phyloP scores from a whole-genome alignment of 2,888 invertebrate genomes.

The Gandaritis pyraliata region DNA sequence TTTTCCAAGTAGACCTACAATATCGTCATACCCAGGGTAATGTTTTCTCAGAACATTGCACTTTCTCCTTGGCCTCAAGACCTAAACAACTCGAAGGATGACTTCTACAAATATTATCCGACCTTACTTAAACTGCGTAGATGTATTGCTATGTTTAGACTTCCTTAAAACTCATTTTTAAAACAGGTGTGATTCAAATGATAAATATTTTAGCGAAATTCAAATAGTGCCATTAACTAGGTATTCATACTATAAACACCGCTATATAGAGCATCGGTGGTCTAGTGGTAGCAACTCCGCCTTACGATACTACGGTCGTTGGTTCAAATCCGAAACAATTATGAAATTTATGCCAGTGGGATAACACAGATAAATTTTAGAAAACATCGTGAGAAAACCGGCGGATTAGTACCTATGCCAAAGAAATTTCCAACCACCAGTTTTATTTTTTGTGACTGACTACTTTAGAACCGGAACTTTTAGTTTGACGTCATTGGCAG shows the following conservation, averaged over 20 bases:
- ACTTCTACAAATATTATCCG: constrained; percentile 35
- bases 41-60: constrained; percentile 30
- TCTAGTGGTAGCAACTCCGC: too few species aligned
- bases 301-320: too few species aligned
- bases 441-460: not conserved
- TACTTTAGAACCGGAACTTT: constrained; percentile 9
- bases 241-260: constrained; percentile 30
- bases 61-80: constrained; percentile 32
- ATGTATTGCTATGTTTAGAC: constrained; percentile 28
- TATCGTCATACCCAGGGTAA: constrained; percentile 1
- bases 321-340: too few species aligned
- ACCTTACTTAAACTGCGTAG: constrained; percentile 38
- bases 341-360: too few species aligned
- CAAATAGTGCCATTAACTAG: constrained; percentile 24
- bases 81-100: constrained; percentile 21
- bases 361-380: too few species aligned
- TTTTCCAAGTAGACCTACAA: constrained; percentile 3
- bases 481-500: constrained; percentile 31
- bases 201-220: constrained; percentile 25
- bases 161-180: constrained; percentile 33
- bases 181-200: constrained; percentile 17
- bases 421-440: too few species aligned
- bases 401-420: too few species aligned
- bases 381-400: too few species aligned
- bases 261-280: constrained; percentile 16